Evolutionary conservation across 2,113 vertebrate genomes (phyloP).

Genomic region (Ursus arctos): DNA sequence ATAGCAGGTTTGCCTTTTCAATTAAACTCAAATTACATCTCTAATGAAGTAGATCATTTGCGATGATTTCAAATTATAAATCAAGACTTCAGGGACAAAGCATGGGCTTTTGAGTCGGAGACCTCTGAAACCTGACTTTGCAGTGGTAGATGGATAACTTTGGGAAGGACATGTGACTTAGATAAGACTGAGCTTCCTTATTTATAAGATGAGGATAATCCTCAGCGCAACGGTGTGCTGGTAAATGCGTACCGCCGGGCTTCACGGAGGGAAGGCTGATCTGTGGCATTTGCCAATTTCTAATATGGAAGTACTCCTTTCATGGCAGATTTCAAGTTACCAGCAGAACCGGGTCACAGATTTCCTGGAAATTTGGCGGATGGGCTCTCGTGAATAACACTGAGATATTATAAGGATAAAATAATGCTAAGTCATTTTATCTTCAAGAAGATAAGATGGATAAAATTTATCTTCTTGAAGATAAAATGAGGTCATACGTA

Average conservation of each 20-base stretch:
- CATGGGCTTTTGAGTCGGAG: neutral
- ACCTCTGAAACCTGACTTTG: neutral
- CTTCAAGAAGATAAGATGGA: neutral
- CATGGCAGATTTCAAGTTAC: neutral
- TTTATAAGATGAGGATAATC: neutral
- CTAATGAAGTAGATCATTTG: slow-evolving; percentile 61
- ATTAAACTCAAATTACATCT: slow-evolving; percentile 68
- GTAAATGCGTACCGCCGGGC: fast-evolving
- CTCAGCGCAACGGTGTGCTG: neutral
- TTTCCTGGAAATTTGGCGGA: neutral
- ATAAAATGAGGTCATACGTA: neutral
- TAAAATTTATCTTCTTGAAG: neutral
- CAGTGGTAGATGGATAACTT: neutral
- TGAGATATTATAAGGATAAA: neutral
- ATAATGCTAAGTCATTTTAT: neutral
- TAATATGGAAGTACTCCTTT: neutral
- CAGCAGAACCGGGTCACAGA: neutral
- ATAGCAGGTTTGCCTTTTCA: slow-evolving; percentile 47
- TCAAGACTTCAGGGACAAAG: neutral
- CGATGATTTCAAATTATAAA: slow-evolving; percentile 28
- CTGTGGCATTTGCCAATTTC: neutral
- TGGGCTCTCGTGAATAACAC: neutral
- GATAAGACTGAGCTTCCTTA: neutral
- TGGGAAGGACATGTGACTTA: too few species aligned
- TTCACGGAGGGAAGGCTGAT: neutral